Conservation (phyloP, 2,113 vertebrate genomes). For the Prunella himalayana region DNA sequence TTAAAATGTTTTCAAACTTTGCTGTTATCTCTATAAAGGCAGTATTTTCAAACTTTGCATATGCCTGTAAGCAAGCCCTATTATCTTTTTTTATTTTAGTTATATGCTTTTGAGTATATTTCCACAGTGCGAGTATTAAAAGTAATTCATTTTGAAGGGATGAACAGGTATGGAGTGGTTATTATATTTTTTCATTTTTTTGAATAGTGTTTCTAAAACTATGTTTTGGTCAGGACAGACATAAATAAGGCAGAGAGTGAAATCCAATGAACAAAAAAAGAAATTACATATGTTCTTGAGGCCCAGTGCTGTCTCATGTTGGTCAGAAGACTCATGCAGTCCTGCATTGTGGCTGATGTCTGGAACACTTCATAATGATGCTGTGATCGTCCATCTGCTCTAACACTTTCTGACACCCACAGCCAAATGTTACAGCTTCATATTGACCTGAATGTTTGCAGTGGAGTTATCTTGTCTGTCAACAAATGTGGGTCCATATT, state of each 20-base stretch:
- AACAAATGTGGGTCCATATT: background rate
- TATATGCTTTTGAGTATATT: background rate
- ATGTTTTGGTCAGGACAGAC: background rate
- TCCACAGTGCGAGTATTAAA: background rate
- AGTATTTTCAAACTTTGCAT: background rate
- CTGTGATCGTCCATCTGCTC: constrained; percentile 42
- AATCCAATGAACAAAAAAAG: background rate
- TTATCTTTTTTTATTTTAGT: background rate
- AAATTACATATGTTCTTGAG: background rate
- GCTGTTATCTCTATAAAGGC: background rate
- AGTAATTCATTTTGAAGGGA: background rate
- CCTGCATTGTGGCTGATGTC: constrained; percentile 32
- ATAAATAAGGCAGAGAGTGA: background rate
- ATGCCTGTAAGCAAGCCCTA: background rate
- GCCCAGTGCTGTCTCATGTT: background rate
- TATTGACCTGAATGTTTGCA: constrained; percentile 10
- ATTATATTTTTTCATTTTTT: background rate
- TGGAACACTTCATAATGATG: background rate
- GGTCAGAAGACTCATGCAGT: background rate
- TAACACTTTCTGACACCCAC: constrained; percentile 45
- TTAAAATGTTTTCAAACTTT: background rate
- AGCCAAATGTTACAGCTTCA: constrained; percentile 4
- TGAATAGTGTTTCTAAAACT: background rate
- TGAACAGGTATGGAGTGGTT: background rate
- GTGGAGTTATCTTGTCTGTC: background rate